Percentiles rank a stretch among this genome's conserved stretches.
phyloP scores from a whole-genome alignment of 2,888 invertebrate genomes.

The Drosophila nigricruria region DNA sequence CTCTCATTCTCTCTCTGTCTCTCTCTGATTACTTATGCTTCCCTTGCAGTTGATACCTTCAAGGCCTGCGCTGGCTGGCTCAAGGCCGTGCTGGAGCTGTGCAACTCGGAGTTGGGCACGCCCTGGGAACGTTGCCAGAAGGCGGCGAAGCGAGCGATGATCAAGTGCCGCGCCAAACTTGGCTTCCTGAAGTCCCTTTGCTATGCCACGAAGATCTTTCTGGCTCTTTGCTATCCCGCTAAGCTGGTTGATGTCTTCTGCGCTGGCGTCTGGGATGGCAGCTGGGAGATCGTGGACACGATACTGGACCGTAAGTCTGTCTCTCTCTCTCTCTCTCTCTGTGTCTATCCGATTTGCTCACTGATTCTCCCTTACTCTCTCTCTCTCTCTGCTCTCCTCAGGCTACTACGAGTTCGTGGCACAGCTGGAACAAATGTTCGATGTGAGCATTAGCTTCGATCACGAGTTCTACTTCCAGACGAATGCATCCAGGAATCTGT shows the following conservation, averaged over 20 bases:
- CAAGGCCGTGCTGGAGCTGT: constrained; percentile 88
- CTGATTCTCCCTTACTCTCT: neutral
- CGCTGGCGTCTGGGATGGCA: constrained; percentile 88
- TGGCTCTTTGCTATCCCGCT: constrained; percentile 88
- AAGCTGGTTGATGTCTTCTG: constrained; percentile 89
- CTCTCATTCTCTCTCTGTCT: neutral
- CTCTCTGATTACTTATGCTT: neutral
- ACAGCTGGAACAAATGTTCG: constrained; percentile 88
- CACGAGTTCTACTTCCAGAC: constrained; percentile 88
- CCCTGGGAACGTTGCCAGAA: constrained; percentile 90
- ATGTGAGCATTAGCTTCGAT: constrained; percentile 88
- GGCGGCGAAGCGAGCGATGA: constrained; percentile 88
- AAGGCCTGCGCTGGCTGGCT: constrained; percentile 90
- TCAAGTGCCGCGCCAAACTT: constrained; percentile 88
- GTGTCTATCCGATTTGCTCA: neutral
- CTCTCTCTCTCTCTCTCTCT: neutral
- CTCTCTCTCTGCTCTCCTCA: constrained; percentile 67
- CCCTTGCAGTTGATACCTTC: constrained; percentile 88
- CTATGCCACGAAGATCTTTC: constrained; percentile 87
- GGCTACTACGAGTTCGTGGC: constrained; percentile 87
- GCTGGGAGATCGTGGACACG: constrained; percentile 88
- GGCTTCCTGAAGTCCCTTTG: constrained; percentile 87
- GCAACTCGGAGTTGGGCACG: constrained; percentile 91
- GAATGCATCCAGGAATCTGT: constrained; percentile 86
- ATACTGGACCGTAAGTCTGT: constrained; percentile 88